A percentile compares a stretch with the other conserved stretches of the same genome.
Conservation (phyloP, 1,140 invertebrate species). For the Eueides isabella region DNA sequence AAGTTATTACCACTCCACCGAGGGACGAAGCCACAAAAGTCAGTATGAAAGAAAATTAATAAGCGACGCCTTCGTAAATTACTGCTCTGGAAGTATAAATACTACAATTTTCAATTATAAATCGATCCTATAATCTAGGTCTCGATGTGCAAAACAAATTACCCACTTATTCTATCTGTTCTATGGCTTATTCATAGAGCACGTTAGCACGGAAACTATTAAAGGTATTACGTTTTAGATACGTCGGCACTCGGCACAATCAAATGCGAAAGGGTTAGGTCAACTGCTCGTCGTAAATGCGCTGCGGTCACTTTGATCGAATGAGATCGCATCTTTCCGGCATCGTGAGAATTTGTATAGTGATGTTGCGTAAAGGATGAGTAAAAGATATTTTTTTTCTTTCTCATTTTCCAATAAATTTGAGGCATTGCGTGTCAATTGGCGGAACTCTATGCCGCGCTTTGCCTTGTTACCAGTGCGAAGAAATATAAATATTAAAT, state of each 20-base stretch:
- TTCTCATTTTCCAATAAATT: too few relatives aligned
- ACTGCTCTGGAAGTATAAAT: too few relatives aligned
- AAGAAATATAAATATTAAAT: too few relatives aligned
- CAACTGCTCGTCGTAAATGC: background rate
- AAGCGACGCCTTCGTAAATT: too few relatives aligned
- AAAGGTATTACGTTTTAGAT: conserved; percentile 7
- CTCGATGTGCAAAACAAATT: background rate
- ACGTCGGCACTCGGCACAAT: conserved; percentile 2
- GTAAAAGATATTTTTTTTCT: background rate
- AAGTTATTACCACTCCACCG: too few relatives aligned
- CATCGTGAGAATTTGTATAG: conserved; percentile 18
- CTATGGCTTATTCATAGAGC: conserved; percentile 7
- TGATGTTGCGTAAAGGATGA: background rate
- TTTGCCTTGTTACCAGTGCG: too few relatives aligned
- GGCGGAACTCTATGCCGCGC: too few relatives aligned
- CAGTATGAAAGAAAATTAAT: too few relatives aligned
- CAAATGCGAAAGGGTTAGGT: conserved; percentile 29
- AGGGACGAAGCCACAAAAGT: too few relatives aligned
- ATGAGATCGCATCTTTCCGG: conserved; percentile 26
- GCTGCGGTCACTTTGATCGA: conserved; percentile 19
- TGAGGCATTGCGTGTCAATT: too few relatives aligned
- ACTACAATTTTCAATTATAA: too few relatives aligned
- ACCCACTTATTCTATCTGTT: background rate
- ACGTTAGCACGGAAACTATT: background rate
- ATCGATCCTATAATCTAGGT: background rate